Conservation (phyloP, 2,888 invertebrate species). For the Mythimna pallens region DNA sequence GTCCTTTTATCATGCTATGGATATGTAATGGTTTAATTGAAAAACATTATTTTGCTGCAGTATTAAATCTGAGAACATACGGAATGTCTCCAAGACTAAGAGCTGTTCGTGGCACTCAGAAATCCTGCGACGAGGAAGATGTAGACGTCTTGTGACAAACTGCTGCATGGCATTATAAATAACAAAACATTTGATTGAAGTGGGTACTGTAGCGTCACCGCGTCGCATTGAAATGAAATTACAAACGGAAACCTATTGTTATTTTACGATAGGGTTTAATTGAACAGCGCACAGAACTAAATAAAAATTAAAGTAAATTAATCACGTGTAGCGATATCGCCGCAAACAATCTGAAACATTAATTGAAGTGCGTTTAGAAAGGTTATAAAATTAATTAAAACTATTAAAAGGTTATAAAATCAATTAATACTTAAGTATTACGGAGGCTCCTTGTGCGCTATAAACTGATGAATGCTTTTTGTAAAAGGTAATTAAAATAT, state of each 20-base stretch:
- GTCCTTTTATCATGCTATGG: not conserved
- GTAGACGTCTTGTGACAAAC: not conserved
- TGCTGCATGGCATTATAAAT: not conserved
- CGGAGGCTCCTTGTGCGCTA: conserved; percentile 17
- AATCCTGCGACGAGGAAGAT: not conserved
- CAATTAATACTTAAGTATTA: conserved; percentile 45
- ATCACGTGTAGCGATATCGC: conserved; percentile 17
- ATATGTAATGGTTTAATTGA: not conserved
- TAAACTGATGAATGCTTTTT: conserved; percentile 48
- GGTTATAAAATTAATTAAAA: conserved; percentile 35
- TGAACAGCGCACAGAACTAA: not conserved
- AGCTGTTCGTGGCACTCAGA: not conserved
- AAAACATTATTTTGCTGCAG: not conserved
- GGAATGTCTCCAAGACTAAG: not conserved
- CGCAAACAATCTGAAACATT: conserved; percentile 20
- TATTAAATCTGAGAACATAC: not conserved
- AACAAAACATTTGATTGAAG: not conserved
- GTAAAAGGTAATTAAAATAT: conserved; percentile 65
- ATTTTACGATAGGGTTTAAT: not conserved
- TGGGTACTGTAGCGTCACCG: too few relatives aligned
- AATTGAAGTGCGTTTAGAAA: conserved; percentile 33
- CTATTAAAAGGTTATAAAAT: conserved; percentile 43
- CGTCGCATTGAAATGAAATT: too few relatives aligned
- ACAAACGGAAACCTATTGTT: not conserved
- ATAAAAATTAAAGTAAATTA: conserved; percentile 20